A percentile compares a stretch with the other conserved stretches of the same genome.
phyloP scores from a whole-genome alignment of 2,888 invertebrate species.

The Thysanoteuthis rhombus region DNA sequence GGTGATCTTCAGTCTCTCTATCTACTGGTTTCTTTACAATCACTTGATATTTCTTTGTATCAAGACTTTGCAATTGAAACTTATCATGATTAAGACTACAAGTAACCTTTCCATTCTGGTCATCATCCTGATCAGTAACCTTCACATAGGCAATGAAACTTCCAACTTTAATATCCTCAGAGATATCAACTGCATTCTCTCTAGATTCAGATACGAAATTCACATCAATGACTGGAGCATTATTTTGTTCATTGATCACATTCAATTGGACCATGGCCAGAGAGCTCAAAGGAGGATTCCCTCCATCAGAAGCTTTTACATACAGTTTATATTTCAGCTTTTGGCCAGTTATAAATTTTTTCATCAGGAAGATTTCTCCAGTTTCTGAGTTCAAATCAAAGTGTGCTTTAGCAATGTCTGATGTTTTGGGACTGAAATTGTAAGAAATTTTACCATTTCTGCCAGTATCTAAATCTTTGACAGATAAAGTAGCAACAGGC shows the following conservation, averaged over 20 bases:
- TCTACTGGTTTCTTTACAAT: background rate
- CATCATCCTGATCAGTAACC: background rate
- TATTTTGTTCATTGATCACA: constrained; percentile 88
- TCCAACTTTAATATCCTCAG: constrained; percentile 47
- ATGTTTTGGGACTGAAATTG: constrained; percentile 54
- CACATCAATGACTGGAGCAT: constrained; percentile 78
- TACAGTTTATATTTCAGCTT: constrained; percentile 28
- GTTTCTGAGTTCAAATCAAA: constrained; percentile 43
- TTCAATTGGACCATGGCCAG: constrained; percentile 45
- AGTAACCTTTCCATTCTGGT: background rate
- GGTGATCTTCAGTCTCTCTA: background rate
- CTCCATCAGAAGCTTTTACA: background rate
- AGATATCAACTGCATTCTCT: constrained; percentile 40
- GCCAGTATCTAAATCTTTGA: constrained; percentile 85
- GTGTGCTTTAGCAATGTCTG: constrained; percentile 31
- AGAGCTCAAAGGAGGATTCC: constrained; percentile 31
- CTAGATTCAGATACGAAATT: constrained; percentile 41
- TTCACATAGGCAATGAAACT: constrained; percentile 43
- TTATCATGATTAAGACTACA: background rate
- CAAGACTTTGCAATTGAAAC: background rate
- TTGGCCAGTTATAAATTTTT: constrained; percentile 37
- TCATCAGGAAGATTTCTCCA: constrained; percentile 45
- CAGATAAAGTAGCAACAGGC: constrained; percentile 73
- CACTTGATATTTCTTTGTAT: background rate
- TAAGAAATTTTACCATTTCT: constrained; percentile 74